phyloP scores from a whole-genome alignment of 2,888 invertebrate genomes.

The Eulithis prunata region DNA sequence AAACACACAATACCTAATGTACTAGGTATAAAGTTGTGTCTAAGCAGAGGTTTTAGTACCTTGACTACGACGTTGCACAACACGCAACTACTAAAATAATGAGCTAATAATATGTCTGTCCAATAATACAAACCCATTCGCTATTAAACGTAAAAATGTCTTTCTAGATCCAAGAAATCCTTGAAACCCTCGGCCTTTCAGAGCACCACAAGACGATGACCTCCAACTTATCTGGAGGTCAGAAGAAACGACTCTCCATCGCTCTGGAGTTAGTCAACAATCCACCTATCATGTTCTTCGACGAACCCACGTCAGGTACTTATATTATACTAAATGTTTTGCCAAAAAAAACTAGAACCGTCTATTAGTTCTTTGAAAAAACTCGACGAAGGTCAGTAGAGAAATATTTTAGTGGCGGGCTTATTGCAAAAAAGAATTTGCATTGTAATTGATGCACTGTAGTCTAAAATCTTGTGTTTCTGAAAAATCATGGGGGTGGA shows the following conservation, averaged over 20 bases:
- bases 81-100: too few species aligned
- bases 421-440: not conserved
- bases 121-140: too few species aligned
- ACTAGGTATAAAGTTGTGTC: too few species aligned
- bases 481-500: too few species aligned
- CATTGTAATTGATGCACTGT: not conserved
- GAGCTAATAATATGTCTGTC: too few species aligned
- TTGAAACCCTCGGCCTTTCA: slow-evolving; percentile 93
- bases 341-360: not conserved
- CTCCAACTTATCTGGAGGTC: slow-evolving; percentile 96
- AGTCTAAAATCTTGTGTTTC: too few species aligned
- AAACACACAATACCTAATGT: too few species aligned
- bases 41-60: too few species aligned
- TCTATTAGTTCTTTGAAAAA: not conserved
- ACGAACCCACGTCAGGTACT: slow-evolving; percentile 96
- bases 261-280: slow-evolving; percentile 97
- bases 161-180: slow-evolving; percentile 94
- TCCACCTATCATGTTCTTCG: slow-evolving; percentile 99
- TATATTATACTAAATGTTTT: not conserved
- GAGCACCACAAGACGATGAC: slow-evolving; percentile 96
- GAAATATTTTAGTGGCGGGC: slow-evolving; percentile 3
- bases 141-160: not conserved
- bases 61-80: too few species aligned
- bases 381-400: not conserved
- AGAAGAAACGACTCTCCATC: slow-evolving; percentile 97